Base-by-base conservation (phyloP, 2,113 vertebrate genomes). In the Pachyramphus minor region DNA sequence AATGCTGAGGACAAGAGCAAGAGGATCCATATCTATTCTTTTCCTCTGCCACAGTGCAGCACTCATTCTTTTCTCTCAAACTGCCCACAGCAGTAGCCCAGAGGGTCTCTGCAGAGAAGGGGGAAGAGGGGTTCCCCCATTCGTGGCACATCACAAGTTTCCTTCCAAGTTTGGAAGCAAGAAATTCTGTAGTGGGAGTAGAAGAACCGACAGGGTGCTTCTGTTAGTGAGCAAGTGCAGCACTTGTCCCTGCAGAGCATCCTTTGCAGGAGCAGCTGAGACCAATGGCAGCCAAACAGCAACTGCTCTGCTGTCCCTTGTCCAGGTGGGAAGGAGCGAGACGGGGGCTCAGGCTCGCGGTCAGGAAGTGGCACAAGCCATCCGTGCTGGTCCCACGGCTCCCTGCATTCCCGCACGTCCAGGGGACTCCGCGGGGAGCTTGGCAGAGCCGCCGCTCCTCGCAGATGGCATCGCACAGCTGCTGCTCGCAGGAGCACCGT, bases 331-430 rank as follows among this genome's bases (percentile, higher is more conserved):
- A 44, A 1, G 0, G 12, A 79, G 67, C 3, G 5, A 58, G n/a
- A 1, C 1, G 0, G 35, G 81, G 59, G 76, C 84, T 84, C 33
- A 3, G 75, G 21, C 35, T 55, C 1, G 13, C 23, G 2, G 4
- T 25, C 63, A 35, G 90, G 75, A 56, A 53, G 75, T 11, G 63
- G 22, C 82, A 14, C 30, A 12, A 55, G 74, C 60, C 58, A 1
- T 52, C 50, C 47, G 21, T 3, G 23, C 42, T 33, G 37, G 5
- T 39, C 35, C 27, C 90, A 4, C 47, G 35, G 72, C 72, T 53
- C 58, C 77, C 81, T 30, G 58, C 79, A 31, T 90, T 86, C 83
- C 82, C 3, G 4, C 75, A 66, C 72, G 42, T 45, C 80, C 66
- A 2, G 37, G 62, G 78, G 55, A 20, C 73, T 39, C n/a, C 19